A percentile compares a stretch with the other conserved stretches of the same genome.
These are phyloP conservation scores for Crocodylus rhombifer DNA, from an alignment of 2,797 vertebrate genomes.

Conservation along the genomic window DNA sequence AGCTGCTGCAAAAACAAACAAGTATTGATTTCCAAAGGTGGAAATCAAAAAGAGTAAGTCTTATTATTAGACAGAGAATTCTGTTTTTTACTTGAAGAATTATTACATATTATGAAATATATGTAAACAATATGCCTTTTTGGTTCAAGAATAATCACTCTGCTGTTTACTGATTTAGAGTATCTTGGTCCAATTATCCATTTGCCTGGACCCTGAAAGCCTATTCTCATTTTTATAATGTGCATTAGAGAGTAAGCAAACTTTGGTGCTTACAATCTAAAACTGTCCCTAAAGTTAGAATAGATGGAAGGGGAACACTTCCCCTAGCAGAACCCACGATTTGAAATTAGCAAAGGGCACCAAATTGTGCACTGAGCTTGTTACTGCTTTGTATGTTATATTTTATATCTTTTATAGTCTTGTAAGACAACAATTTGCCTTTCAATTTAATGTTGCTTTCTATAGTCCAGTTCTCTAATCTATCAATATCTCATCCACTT, in stretches of 20 bases:
- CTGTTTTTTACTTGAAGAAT: background rate
- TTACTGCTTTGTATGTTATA: background rate
- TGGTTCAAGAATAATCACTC: background rate
- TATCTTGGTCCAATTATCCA: background rate
- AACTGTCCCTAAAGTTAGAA: background rate
- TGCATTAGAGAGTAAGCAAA: background rate
- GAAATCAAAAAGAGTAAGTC: background rate
- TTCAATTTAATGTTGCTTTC: too few species aligned
- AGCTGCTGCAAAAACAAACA: background rate
- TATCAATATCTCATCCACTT: too few species aligned
- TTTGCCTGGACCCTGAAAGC: background rate
- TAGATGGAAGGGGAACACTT: background rate
- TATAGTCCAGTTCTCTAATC: too few species aligned
- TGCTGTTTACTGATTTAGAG: background rate
- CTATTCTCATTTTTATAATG: background rate
- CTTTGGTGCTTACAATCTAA: background rate
- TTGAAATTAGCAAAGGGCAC: background rate
- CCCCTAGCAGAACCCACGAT: background rate
- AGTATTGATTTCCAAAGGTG: background rate
- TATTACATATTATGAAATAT: background rate
- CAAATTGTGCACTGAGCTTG: background rate
- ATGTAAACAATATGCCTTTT: accelerated
- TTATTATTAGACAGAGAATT: background rate
- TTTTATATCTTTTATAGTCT: background rate
- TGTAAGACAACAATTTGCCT: background rate